Evolutionary conservation across 1,140 invertebrate species (phyloP).

Genomic region (Pararge aegeria): DNA sequence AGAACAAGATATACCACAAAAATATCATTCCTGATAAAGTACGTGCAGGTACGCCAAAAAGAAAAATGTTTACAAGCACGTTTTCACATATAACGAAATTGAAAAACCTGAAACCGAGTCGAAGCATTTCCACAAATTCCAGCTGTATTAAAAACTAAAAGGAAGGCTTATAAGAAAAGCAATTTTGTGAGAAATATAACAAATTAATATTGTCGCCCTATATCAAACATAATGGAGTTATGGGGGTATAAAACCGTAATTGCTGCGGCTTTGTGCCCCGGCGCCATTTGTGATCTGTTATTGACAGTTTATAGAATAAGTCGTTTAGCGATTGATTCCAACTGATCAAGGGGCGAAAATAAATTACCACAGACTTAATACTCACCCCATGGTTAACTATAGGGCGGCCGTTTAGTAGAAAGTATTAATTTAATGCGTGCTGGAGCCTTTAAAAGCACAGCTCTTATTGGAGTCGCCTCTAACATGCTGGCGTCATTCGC

Average conservation of each 20-base stretch:
- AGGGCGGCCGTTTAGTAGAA: not conserved
- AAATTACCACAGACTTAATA: not conserved
- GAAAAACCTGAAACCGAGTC: not conserved
- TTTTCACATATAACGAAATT: not conserved
- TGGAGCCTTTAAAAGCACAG: too few relatives aligned
- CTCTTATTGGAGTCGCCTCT: too few relatives aligned
- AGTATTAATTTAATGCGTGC: too few relatives aligned
- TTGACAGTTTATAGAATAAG: constrained; percentile 21
- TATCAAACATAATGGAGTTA: constrained; percentile 7
- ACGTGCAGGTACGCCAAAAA: not conserved
- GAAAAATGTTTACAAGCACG: not conserved
- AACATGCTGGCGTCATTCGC: too few relatives aligned
- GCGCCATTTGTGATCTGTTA: constrained; percentile 19
- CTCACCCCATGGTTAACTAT: not conserved
- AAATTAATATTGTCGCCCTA: constrained; percentile 12
- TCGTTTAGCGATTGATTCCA: not conserved
- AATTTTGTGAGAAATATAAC: not conserved
- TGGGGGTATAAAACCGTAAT: constrained; percentile 13
- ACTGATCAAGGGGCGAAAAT: not conserved
- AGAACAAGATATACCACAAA: too few relatives aligned
- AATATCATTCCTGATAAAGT: too few relatives aligned
- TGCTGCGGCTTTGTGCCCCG: constrained; percentile 4
- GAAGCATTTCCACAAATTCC: not conserved
- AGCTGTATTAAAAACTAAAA: not conserved
- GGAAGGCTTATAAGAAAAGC: not conserved